Conservation (phyloP, 2,797 vertebrate genomes). For the Anabacerthia variegaticeps region DNA sequence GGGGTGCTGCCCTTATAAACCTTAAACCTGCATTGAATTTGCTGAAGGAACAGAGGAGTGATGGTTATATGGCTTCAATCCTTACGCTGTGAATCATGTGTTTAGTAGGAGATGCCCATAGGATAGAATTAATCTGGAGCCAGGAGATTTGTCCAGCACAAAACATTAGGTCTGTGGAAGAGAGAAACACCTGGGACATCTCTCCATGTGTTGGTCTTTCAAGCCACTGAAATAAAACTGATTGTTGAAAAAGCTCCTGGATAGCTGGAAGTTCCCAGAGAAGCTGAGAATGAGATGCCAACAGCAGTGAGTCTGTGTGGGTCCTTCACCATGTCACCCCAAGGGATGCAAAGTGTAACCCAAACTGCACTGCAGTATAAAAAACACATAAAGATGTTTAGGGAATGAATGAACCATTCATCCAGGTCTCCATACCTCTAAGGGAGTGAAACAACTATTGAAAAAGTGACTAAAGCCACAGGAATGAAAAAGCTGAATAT, state of each 20-base stretch:
- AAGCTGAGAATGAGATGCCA: not conserved
- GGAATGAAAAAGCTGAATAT: not conserved
- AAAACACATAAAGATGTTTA: not conserved
- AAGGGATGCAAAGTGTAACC: not conserved
- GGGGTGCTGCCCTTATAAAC: not conserved
- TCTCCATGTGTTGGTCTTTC: not conserved
- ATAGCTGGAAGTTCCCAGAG: not conserved
- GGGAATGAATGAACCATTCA: not conserved
- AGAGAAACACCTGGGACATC: not conserved
- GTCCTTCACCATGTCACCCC: not conserved
- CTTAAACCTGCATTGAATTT: not conserved
- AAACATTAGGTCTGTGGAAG: not conserved
- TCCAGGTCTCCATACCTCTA: fast-evolving
- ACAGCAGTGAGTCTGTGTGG: not conserved
- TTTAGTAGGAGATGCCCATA: not conserved
- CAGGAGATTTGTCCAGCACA: not conserved
- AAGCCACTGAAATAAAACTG: not conserved
- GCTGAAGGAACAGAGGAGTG: not conserved
- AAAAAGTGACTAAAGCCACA: not conserved
- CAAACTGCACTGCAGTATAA: not conserved
- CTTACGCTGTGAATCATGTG: not conserved
- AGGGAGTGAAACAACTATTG: not conserved
- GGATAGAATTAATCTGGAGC: not conserved
- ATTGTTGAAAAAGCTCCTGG: not conserved
- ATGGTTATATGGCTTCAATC: not conserved